Base-by-base conservation (phyloP, 2,888 invertebrate genomes). In the Tetrapedia diversipes region DNA sequence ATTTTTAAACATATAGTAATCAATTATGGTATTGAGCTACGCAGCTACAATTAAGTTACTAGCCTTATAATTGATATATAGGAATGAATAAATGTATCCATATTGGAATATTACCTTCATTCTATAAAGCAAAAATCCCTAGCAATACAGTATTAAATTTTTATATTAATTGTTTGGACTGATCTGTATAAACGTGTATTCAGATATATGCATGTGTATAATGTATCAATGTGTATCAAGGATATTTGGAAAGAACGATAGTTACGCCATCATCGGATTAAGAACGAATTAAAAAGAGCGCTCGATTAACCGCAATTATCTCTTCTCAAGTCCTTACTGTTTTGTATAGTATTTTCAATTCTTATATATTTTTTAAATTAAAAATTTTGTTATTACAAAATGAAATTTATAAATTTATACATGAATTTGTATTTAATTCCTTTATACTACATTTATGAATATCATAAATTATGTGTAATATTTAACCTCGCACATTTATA, bases 231-330 rank as follows among this genome's bases (percentile, higher is more conserved):
- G 4, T 11, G 11, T 22, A 32, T 22, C 29, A 49, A 68, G 11
- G 32, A 22, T 16, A 14, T 16, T 11, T 19, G 29, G 22, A 32
- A 22, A 27, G 22, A 56, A 2, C 24, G 37, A 53, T 24, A 16
- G n/a, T 51, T 43, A 53, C 68, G 68, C 53, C 43, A 34, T 37
- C 27, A 16, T 45, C 43, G 68, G 68, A 24, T 14, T 6, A 19
- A 27, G 2, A 34, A n/a, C 2, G 32, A 63, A 53, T 43, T 69
- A 63, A 54, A 24, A 53, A n/a, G 64, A 69, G 68, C 68, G 68
- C 53, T 63, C 43, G 41, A 41, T 16, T 34, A 37, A 64, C 45
- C 27, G 16, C 11, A 54, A 32, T 37, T 37, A 24, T 63, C 37
- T 41, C 14, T 43, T 54, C 27, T 43, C 45, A 34, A 22, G 24